Evolutionary conservation across 2,888 invertebrate species (phyloP).

Genomic region (Dascillus cervinus): DNA sequence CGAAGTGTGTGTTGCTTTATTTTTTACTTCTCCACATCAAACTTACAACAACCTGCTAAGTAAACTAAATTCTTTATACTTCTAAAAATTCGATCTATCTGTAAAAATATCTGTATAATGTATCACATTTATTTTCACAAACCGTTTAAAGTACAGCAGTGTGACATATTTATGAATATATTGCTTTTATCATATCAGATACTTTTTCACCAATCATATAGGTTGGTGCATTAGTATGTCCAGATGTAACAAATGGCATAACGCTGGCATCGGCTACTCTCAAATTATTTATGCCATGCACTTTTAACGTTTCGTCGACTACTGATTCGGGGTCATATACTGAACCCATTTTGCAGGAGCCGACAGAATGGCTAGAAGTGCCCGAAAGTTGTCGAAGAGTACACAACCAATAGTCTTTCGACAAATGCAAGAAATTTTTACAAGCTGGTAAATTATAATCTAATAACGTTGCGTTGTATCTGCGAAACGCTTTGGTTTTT

Average conservation of each 20-base stretch:
- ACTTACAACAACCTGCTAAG: too few species aligned
- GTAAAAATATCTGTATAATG: too few species aligned
- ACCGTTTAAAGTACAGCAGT: too few species aligned
- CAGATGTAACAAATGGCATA: slow-evolving; percentile 53
- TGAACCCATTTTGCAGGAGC: slow-evolving; percentile 64
- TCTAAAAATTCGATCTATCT: too few species aligned
- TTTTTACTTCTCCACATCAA: too few species aligned
- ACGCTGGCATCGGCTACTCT: slow-evolving; percentile 61
- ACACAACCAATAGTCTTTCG: slow-evolving; percentile 63
- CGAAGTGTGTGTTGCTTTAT: too few species aligned
- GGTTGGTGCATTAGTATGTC: slow-evolving; percentile 60
- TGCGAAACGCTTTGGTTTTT: slow-evolving; percentile 51
- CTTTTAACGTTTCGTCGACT: slow-evolving; percentile 53
- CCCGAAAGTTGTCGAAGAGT: slow-evolving; percentile 47
- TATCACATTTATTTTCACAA: too few species aligned
- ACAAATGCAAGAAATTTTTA: slow-evolving; percentile 40
- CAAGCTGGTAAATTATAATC: too few species aligned
- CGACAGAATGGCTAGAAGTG: slow-evolving; percentile 58
- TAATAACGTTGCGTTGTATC: slow-evolving; percentile 48
- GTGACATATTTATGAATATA: too few species aligned
- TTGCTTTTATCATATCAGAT: too few species aligned
- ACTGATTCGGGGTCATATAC: slow-evolving; percentile 50
- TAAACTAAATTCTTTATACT: too few species aligned
- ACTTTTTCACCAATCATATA: slow-evolving; percentile 64
- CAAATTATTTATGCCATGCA: slow-evolving; percentile 50